Conservation (phyloP, 2,797 vertebrate genomes). For the Rachycentron canadum region DNA sequence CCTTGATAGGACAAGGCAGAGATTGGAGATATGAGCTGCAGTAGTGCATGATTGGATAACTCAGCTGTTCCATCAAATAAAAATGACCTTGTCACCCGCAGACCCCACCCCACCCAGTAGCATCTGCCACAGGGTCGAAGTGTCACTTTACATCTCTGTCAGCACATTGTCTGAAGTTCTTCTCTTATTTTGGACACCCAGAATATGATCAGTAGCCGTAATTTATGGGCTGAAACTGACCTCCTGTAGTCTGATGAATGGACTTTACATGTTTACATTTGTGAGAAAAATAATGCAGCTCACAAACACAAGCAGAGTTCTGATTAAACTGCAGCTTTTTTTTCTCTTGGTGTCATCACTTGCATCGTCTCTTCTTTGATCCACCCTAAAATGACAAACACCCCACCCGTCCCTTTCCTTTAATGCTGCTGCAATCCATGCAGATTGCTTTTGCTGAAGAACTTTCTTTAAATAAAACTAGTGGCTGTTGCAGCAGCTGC, state of each 20-base stretch:
- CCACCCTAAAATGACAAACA: conserved; percentile 50
- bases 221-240: conserved; percentile 44
- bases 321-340: conserved; percentile 37
- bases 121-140: conserved; percentile 69
- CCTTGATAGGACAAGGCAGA: conserved; percentile 68
- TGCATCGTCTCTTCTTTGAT: conserved; percentile 41
- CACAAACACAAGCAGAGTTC: conserved; percentile 17
- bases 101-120: conserved; percentile 44
- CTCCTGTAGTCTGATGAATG: conserved; percentile 53
- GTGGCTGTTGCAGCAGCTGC: conserved; percentile 65
- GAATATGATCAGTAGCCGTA: conserved; percentile 51
- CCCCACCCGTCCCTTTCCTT: conserved; percentile 15
- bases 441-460: conserved; percentile 34
- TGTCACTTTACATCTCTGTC: conserved; percentile 73
- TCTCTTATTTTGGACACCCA: conserved; percentile 31
- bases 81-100: conserved; percentile 63
- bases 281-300: conserved; percentile 23
- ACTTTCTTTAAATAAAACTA: conserved; percentile 61
- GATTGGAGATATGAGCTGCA: conserved; percentile 54
- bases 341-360: conserved; percentile 19
- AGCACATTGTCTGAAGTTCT: conserved; percentile 58
- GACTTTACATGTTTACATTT: conserved; percentile 39
- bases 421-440: conserved; percentile 36
- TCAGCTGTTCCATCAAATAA: conserved; percentile 72
- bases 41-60: conserved; percentile 69